Base-by-base conservation (phyloP, 1,140 invertebrate genomes). In the Palaemon carinicauda region DNA sequence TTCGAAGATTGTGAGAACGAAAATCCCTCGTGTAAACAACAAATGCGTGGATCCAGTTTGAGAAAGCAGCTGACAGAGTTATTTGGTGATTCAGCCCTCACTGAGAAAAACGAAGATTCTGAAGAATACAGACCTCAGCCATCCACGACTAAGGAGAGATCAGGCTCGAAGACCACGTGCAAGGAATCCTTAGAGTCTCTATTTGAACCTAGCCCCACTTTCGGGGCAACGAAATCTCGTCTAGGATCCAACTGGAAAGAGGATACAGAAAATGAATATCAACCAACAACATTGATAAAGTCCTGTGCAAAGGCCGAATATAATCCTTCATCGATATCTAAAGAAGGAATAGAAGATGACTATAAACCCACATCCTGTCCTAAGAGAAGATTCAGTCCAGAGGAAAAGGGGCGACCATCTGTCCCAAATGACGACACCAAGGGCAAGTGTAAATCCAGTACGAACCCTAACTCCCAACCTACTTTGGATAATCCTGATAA, bases 321-420 rank as follows among this genome's bases (percentile, higher is more conserved):
- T 52, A 84, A 73, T 19, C 82, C 82, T 12, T 74, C 41, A 24
- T 74, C 82, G 24, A 17, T 84, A 21, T 80, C 3, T 33, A 80
- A 65, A 19, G 52, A 15, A 29, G n/a, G 14, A 3, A 17, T 52
- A n/a, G 65, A 80, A 54, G 65, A 24, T 19, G 17, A n/a, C 21
- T 31, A 50, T 10, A 50, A 75, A 73, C 7, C 69, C 41, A 50
- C 21, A 41, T 75, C 73, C 5, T 33, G 21, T 5, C 1, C 51
- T 50, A 50, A 69, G n/a, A 14, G 4, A 15, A 27, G 14, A 27
- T 5, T 29, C 4, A 27, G 27, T 3, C 24, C 19, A 24, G 31
- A 69, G 17, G 24, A 69, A 0, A 69, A 41, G 12, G 65, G 29
- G 24, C 21, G 65, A 27, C 65, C n/a, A n/a, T 21, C 17, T 27